These are phyloP conservation scores for Hippocampus barbouri DNA, from an alignment of 2,113 vertebrate species.

Conservation along the genomic window DNA sequence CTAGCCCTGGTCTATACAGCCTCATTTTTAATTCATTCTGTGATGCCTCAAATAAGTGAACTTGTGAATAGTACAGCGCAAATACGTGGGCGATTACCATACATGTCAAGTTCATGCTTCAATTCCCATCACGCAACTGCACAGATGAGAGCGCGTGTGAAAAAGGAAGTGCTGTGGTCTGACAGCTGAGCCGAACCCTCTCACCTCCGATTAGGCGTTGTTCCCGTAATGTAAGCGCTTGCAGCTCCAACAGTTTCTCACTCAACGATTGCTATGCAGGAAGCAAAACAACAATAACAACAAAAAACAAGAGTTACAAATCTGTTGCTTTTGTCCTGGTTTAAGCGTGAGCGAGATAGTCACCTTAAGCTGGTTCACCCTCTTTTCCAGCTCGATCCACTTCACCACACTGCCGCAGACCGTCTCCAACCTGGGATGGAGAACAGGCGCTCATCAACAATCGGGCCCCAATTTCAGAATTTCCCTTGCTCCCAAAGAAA, in stretches of 20 bases:
- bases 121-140: not conserved
- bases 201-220: conserved; percentile 80
- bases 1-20: no score
- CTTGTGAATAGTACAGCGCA: not conserved
- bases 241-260: conserved; percentile 82
- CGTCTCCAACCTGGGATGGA: conserved; percentile 81
- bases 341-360: conserved; percentile 1
- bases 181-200: conserved; percentile 55
- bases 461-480: not conserved
- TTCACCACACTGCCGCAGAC: conserved; percentile 79
- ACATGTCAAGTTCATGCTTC: not conserved
- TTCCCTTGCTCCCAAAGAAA: no score
- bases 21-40: no score
- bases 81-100: not conserved
- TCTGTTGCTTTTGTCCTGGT: not conserved
- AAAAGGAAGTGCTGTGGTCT: conserved; percentile 61
- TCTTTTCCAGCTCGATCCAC: conserved; percentile 85
- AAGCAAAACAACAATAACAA: not conserved
- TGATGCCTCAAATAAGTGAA: no score
- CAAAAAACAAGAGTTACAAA: not conserved
- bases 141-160: conserved; percentile 11
- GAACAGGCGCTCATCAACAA: conserved; percentile 10
- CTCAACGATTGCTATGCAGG: conserved; percentile 78
- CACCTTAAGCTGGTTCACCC: conserved; percentile 83
- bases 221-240: conserved; percentile 80